These are phyloP conservation scores for Phaedon cochleariae DNA, from an alignment of 2,888 invertebrate species.

Conservation along the genomic window DNA sequence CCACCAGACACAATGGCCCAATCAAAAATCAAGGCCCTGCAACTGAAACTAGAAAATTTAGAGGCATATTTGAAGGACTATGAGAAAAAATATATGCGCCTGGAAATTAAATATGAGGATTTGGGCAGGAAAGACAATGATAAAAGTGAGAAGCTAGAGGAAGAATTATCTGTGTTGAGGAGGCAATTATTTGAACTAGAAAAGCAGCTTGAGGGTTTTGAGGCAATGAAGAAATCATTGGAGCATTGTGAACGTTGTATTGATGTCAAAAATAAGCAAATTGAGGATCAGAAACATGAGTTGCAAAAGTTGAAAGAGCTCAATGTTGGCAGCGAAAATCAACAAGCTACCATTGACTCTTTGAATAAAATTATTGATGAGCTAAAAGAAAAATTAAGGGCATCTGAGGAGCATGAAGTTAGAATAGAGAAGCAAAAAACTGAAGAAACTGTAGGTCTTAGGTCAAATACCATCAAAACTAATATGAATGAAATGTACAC, in stretches of 20 bases:
- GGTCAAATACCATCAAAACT: conserved; percentile 48
- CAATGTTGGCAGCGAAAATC: conserved; percentile 30
- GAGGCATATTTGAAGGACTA: conserved; percentile 44
- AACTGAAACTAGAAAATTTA: conserved; percentile 58
- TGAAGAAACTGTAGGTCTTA: conserved; percentile 10
- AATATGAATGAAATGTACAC: conserved; percentile 55
- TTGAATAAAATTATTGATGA: conserved; percentile 35
- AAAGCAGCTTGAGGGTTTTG: conserved; percentile 29
- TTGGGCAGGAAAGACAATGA: conserved; percentile 14
- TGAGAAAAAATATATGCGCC: conserved; percentile 36
- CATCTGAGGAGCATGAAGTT: conserved; percentile 30
- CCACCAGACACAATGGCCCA: conserved; percentile 41
- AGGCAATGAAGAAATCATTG: conserved; percentile 29
- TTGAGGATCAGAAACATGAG: conserved; percentile 36
- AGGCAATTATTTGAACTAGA: conserved; percentile 20
- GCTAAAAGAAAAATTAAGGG: conserved; percentile 37
- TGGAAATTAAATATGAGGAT: conserved; percentile 34
- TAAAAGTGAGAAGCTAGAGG: conserved; percentile 23
- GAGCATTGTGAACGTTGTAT: conserved; percentile 29
- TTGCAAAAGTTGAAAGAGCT: conserved; percentile 36
- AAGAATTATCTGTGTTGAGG: conserved; percentile 28
- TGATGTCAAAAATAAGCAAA: conserved; percentile 29
- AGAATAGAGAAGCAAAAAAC: conserved; percentile 29
- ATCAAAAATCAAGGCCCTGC: conserved; percentile 58
- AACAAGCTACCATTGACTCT: conserved; percentile 26